These are phyloP conservation scores for Malthinus flaveolus DNA, from an alignment of 2,888 invertebrate genomes.

Conservation along the genomic window DNA sequence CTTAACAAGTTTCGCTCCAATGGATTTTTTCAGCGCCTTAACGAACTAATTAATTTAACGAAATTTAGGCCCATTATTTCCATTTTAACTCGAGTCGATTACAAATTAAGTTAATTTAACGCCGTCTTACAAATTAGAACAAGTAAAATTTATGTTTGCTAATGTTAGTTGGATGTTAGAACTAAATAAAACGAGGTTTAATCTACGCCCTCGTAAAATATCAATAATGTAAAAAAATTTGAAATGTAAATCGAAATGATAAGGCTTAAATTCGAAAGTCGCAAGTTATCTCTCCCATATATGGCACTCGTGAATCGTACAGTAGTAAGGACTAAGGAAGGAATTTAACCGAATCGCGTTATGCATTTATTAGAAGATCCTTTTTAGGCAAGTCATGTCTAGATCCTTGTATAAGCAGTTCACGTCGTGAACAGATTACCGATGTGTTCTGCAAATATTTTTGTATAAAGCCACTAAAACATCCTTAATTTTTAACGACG, in stretches of 20 bases:
- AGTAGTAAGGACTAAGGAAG: slow-evolving; percentile 22
- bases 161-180: no score
- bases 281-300: slow-evolving; percentile 23
- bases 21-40: no score
- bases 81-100: no score
- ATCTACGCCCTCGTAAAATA: no score
- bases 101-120: no score
- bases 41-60: no score
- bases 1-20: no score
- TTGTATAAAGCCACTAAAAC: slow-evolving; percentile 14
- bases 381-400: slow-evolving; percentile 30
- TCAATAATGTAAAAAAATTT: no score
- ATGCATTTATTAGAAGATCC: slow-evolving; percentile 29
- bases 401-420: slow-evolving; percentile 26
- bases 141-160: no score
- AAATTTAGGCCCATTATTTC: no score
- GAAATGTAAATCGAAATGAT: slow-evolving; percentile 1
- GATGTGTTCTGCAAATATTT: slow-evolving; percentile 25
- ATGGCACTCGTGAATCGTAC: slow-evolving; percentile 18
- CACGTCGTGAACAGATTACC: slow-evolving; percentile 28
- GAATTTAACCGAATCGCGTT: slow-evolving; percentile 28
- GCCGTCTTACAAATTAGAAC: no score
- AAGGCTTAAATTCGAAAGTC: slow-evolving; percentile 16
- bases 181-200: no score
- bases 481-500: not conserved